phyloP scores from a whole-genome alignment of 1,140 invertebrate genomes.

The Venustaconcha ellipsiformis region DNA sequence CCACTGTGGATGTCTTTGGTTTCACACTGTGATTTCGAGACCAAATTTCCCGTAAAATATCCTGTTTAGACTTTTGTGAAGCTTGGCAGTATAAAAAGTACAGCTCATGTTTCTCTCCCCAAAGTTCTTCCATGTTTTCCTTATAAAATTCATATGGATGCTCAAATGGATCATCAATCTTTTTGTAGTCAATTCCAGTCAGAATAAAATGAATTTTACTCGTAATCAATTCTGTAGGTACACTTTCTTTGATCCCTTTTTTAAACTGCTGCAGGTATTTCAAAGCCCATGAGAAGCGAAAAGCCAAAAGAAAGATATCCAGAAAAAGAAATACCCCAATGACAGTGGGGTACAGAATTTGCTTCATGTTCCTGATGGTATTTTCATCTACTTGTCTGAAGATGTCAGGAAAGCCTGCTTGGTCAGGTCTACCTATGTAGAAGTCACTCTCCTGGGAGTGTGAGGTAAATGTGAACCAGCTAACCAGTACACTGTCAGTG shows the following conservation, averaged over 20 bases:
- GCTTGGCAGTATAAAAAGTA: conserved; percentile 48
- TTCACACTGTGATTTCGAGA: conserved; percentile 48
- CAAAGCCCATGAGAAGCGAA: conserved; percentile 52
- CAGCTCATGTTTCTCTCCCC: conserved; percentile 38
- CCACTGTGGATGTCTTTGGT: conserved; percentile 20
- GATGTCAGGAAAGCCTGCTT: not conserved
- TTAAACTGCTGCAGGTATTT: conserved; percentile 36
- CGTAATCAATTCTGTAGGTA: conserved; percentile 55
- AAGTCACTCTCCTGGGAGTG: conserved; percentile 3
- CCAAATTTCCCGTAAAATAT: conserved; percentile 59
- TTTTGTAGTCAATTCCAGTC: conserved; percentile 47
- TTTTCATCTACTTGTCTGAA: conserved; percentile 5
- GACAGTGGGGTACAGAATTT: conserved; percentile 38
- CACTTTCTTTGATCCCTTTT: conserved; percentile 50
- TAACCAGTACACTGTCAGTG: conserved; percentile 9
- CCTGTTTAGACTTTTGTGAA: conserved; percentile 51
- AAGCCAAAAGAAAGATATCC: conserved; percentile 49
- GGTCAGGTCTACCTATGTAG: not conserved
- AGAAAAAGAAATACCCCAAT: conserved; percentile 53
- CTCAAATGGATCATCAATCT: conserved; percentile 36
- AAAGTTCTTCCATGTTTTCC: conserved; percentile 42
- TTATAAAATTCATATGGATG: conserved; percentile 44
- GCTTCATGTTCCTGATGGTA: conserved; percentile 28
- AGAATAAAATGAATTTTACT: conserved; percentile 55
- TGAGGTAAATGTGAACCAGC: conserved; percentile 18